A percentile compares a stretch with the other conserved stretches of the same genome.
Evolutionary conservation across 2,113 vertebrate genomes (phyloP).

Genomic region (Heloderma charlesbogerti): DNA sequence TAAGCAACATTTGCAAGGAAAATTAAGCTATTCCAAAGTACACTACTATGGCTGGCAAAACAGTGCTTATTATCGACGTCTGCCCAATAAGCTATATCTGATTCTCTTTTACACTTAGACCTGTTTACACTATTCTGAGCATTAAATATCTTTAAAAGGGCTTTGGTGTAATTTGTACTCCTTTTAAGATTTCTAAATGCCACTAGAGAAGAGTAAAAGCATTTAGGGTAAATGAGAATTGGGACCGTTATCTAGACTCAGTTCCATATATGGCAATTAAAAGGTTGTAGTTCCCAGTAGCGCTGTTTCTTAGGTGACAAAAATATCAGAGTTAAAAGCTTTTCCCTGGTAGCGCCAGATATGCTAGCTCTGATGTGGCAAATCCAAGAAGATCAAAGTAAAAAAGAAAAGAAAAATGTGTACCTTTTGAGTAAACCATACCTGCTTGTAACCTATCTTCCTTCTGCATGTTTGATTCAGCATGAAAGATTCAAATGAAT

Average conservation of each 20-base stretch:
- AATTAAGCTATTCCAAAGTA: background rate
- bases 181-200: background rate
- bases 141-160: conserved; percentile 4
- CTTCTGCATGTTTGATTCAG: fast-evolving
- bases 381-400: conserved; percentile 21
- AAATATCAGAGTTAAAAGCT: conserved; percentile 11
- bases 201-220: background rate
- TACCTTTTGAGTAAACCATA: conserved; percentile 1
- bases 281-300: conserved; percentile 3
- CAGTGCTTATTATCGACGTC: background rate
- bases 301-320: background rate
- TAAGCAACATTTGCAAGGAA: background rate
- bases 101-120: conserved; percentile 1
- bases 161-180: background rate
- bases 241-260: background rate
- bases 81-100: background rate
- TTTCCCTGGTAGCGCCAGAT: background rate
- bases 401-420: background rate
- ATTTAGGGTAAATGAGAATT: conserved; percentile 9
- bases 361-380: background rate
- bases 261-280: background rate
- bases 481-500: conserved; percentile 17
- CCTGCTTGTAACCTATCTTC: background rate
- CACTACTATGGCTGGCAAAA: background rate
- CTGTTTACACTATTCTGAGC: background rate